Percentiles rank a stretch among this genome's conserved stretches.
phyloP scores from a whole-genome alignment of 37 sponge, comb jelly and placozoan genomes.

The Oopsacas minuta region DNA sequence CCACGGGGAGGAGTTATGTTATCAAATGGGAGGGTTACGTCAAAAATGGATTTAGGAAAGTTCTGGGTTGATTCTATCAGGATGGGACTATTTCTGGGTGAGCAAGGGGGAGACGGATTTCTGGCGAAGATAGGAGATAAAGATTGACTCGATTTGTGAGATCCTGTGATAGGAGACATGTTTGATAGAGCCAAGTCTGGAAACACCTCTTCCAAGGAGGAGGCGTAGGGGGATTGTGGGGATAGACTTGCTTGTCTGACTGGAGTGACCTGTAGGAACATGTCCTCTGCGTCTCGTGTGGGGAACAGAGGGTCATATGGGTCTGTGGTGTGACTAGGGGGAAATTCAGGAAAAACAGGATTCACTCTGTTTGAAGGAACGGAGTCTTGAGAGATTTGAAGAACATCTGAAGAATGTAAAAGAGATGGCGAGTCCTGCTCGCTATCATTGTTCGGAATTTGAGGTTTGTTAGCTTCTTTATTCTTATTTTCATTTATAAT shows the following conservation, averaged over 20 bases:
- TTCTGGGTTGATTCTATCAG: background rate
- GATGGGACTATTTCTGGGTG: background rate
- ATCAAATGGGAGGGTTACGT: background rate
- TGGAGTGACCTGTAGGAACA: background rate
- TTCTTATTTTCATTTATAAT: background rate
- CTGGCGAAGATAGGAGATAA: background rate
- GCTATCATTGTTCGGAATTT: background rate
- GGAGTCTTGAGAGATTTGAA: background rate
- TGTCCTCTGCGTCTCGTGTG: background rate
- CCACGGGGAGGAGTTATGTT: background rate
- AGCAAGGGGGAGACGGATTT: background rate
- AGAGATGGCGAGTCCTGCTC: background rate
- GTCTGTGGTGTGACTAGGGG: background rate
- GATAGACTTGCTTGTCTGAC: background rate
- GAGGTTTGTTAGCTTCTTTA: background rate
- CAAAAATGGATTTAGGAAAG: background rate
- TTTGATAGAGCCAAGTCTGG: background rate
- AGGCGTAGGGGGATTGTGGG: background rate
- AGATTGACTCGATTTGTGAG: background rate
- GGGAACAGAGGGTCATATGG: conserved; percentile 5
- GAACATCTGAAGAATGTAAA: background rate
- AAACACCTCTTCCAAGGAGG: background rate
- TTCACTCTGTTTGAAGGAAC: background rate
- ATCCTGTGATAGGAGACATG: background rate
- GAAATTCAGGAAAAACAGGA: background rate